Evolutionary conservation across 2,113 vertebrate species (phyloP).

Genomic region (Microtus ochrogaster): DNA sequence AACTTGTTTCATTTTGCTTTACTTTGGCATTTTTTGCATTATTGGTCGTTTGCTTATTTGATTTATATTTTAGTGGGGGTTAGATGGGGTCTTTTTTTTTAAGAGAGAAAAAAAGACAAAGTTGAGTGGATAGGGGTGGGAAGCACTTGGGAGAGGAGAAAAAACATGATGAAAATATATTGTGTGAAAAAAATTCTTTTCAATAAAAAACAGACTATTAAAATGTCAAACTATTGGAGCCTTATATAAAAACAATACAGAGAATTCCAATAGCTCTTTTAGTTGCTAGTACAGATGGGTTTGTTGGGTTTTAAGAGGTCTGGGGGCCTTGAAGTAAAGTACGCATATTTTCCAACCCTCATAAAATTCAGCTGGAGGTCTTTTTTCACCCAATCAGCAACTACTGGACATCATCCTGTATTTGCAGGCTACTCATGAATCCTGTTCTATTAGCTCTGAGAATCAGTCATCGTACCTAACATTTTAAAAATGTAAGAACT

Average conservation of each 20-base stretch:
- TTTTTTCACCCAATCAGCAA: not conserved
- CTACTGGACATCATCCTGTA: not conserved
- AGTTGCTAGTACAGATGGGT: not conserved
- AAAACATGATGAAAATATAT: not conserved
- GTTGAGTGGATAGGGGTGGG: not conserved
- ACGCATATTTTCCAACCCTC: not conserved
- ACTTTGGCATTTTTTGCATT: not conserved
- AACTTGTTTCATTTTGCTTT: not conserved
- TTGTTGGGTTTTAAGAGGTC: not conserved
- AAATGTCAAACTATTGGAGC: not conserved
- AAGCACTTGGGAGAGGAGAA: not conserved
- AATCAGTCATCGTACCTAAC: not conserved
- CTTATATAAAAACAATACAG: not conserved
- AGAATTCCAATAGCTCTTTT: not conserved
- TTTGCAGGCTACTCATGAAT: not conserved
- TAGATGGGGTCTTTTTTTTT: not conserved
- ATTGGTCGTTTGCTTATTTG: not conserved
- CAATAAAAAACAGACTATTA: not conserved
- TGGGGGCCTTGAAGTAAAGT: rapidly evolving
- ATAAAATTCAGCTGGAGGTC: not conserved
- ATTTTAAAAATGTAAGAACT: not conserved
- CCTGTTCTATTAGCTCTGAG: not conserved
- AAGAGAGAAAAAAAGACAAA: not conserved
- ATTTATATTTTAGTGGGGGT: not conserved
- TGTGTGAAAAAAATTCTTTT: not conserved